phyloP scores from a whole-genome alignment of 1,140 invertebrate genomes.

The Bactericera cockerelli region DNA sequence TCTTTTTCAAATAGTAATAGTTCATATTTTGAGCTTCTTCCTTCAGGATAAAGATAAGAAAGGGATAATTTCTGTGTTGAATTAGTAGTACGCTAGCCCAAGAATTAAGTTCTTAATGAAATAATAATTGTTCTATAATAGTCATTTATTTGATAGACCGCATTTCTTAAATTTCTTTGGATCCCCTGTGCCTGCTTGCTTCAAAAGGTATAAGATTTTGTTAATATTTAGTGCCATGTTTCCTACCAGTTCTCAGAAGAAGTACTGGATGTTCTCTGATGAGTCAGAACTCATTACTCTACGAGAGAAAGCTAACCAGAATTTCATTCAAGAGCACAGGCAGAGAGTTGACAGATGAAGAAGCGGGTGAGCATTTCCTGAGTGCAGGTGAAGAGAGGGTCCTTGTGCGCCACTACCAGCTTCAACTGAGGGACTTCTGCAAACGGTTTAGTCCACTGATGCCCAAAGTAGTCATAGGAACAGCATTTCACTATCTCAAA shows the following conservation, averaged over 20 bases:
- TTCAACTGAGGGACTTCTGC: slow-evolving; percentile 82
- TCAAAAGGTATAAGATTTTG: no score
- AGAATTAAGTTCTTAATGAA: no score
- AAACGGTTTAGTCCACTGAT: slow-evolving; percentile 81
- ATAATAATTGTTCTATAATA: no score
- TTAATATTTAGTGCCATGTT: no score
- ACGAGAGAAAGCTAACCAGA: slow-evolving; percentile 60
- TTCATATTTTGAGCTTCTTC: no score
- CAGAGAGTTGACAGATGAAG: slow-evolving; percentile 29
- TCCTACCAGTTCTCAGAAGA: slow-evolving; percentile 73
- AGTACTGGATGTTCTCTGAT: slow-evolving; percentile 78
- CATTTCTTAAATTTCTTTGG: no score
- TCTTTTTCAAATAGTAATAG: no score
- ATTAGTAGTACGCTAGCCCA: no score
- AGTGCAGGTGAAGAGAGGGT: slow-evolving; percentile 66
- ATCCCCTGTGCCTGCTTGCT: no score
- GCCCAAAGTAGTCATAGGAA: slow-evolving; percentile 80
- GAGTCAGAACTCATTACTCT: slow-evolving; percentile 59
- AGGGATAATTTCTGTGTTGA: no score
- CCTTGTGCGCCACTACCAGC: slow-evolving; percentile 68
- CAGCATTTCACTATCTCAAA: slow-evolving; percentile 93
- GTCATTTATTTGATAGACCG: no score
- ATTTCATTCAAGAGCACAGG: slow-evolving; percentile 41
- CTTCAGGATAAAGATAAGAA: no score
- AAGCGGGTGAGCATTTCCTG: slow-evolving; percentile 45